Evolutionary conservation across 2,888 invertebrate species (phyloP).

Genomic region (Smittia sp.): DNA sequence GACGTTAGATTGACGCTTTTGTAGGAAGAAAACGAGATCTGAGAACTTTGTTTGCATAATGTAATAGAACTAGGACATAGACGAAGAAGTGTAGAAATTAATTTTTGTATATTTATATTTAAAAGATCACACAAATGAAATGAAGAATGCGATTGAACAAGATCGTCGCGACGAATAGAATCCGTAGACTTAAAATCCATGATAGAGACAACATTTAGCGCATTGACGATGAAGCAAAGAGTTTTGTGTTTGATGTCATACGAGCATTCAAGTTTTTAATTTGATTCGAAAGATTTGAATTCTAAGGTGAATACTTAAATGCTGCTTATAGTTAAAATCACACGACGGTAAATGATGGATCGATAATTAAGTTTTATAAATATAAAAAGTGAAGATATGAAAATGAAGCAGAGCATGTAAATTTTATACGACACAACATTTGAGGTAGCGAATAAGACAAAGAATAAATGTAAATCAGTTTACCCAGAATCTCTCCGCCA

Average conservation of each 20-base stretch:
- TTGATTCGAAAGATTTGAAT: background rate
- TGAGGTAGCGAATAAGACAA: background rate
- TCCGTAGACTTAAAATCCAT: background rate
- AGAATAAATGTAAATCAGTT: constrained; percentile 1
- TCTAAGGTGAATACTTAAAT: constrained; percentile 19
- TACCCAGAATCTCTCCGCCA: background rate
- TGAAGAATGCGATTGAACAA: background rate
- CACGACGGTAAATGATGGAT: background rate
- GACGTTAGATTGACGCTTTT: constrained; percentile 22
- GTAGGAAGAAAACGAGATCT: constrained; percentile 26
- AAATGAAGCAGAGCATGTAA: background rate
- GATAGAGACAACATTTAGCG: background rate
- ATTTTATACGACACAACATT: constrained; percentile 1
- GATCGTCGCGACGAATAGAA: background rate
- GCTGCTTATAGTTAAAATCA: constrained; percentile 14
- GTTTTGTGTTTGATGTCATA: constrained; percentile 10
- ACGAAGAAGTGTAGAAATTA: constrained; percentile 33
- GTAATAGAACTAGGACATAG: constrained; percentile 10
- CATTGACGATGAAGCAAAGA: background rate
- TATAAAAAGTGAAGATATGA: too few relatives aligned
- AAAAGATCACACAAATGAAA: constrained; percentile 6
- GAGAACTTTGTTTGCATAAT: constrained; percentile 8
- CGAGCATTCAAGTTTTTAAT: background rate
- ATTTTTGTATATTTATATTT: constrained; percentile 40
- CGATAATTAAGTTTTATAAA: constrained; percentile 21